Evolutionary conservation across 1,140 invertebrate species (phyloP), one percentile per base, ranked within the genome.

Genomic region (Stegodyphus mimosarum): DNA sequence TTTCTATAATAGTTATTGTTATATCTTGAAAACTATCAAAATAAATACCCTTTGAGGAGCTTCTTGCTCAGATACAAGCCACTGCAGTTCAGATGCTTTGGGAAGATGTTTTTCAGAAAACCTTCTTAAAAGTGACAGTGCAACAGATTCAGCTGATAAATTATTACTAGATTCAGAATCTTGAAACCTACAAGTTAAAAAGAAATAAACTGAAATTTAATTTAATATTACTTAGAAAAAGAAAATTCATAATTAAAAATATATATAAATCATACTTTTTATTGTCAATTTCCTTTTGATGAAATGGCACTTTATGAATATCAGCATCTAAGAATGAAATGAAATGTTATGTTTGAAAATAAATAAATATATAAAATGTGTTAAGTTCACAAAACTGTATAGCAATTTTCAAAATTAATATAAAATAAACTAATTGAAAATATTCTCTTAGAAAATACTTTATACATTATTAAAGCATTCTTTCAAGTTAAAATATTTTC

Each of bases 61-160:
- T 89, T 96, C 95, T 87, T 93, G 90, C 89, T 96, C 95, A 0
- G 94, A 94, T 0, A 96, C 94, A 6, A 96, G 90, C 95, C 95
- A 96, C 80, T 95, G 92, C n/a, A 96, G 90, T 76, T 96, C 95
- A 6, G 94, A 95, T 15, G 95, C 94, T 87, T 94, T 93, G 0
- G 95, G 95, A 69, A 96, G 90, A 84, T 95, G 94, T 87, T 94
- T 94, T 85, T 95, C 94, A 85, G 93, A 94, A 89, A 96, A 96
- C 88, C 93, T 93, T 80, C 93, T 94, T 63, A 96, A 93, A 4
- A 96, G 89, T 52, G 94, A 94, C 11, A 96, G 90, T 7, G 95
- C 95, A 10, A 96, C 94, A 48, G 93, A 93, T 90, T 96, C 95
- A 4, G 95, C 95, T 10, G 95, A 95, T n/a, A 86, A 50, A 18